phyloP scores from a whole-genome alignment of 2,888 invertebrate species.

The Xanthostigma xanthostigma region DNA sequence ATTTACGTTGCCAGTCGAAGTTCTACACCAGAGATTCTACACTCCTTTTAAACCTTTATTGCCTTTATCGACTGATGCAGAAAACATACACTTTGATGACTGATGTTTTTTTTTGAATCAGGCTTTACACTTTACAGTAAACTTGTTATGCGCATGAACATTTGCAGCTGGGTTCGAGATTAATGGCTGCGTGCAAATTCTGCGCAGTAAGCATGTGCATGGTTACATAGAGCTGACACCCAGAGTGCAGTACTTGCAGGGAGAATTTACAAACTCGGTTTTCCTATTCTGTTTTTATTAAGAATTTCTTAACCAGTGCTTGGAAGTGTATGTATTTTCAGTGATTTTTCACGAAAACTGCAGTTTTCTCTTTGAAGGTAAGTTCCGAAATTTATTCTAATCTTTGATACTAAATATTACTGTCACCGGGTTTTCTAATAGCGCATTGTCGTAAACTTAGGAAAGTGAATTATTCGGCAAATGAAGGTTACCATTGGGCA shows the following conservation, averaged over 20 bases:
- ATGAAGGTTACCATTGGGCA: conserved; percentile 1
- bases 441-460: neutral
- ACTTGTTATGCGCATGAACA: neutral
- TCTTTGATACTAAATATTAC: neutral
- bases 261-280: neutral
- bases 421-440: neutral
- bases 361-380: no score
- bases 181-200: neutral
- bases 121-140: neutral
- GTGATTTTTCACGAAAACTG: neutral
- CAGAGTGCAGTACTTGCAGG: neutral
- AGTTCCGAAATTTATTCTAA: neutral
- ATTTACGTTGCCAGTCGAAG: neutral
- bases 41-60: no score
- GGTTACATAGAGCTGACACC: neutral
- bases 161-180: conserved; percentile 1
- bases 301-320: neutral
- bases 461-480: neutral
- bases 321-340: neutral
- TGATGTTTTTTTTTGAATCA: neutral
- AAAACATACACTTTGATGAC: no score
- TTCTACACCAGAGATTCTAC: no score
- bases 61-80: no score
- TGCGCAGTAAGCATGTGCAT: conserved; percentile 3
- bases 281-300: neutral